Percentiles rank a stretch among this genome's conserved stretches.
phyloP scores from a whole-genome alignment of 2,888 invertebrate species.

The Eubasilissa splendida region DNA sequence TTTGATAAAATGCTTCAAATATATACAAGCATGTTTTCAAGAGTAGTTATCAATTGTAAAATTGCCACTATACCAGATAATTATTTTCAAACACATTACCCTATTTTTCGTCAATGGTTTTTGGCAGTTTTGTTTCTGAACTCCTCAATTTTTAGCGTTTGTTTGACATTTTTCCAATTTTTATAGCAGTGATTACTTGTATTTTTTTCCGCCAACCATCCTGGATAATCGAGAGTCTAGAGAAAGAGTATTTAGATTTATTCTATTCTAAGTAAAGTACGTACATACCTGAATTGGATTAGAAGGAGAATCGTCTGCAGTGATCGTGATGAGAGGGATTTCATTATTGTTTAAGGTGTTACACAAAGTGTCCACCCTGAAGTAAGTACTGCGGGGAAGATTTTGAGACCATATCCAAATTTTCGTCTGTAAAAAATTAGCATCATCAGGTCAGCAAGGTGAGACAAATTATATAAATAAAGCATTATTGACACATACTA shows the following conservation, averaged over 20 bases:
- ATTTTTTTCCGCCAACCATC: too few species aligned
- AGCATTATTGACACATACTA: constrained; percentile 23
- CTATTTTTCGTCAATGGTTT: too few species aligned
- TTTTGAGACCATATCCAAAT: constrained; percentile 74
- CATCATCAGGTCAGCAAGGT: constrained; percentile 74
- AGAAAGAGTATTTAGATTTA: background rate
- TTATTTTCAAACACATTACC: too few species aligned
- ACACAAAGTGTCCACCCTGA: constrained; percentile 79
- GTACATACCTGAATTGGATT: constrained; percentile 73
- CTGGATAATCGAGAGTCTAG: background rate
- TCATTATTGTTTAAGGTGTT: constrained; percentile 81
- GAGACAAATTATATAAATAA: background rate
- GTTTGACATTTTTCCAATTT: too few species aligned
- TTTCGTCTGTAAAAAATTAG: constrained; percentile 71
- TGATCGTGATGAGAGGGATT: constrained; percentile 84
- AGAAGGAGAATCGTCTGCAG: constrained; percentile 72
- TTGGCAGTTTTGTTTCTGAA: background rate
- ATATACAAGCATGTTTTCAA: too few species aligned
- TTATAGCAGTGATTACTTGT: too few species aligned
- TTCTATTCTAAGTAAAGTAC: background rate
- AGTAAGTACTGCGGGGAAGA: constrained; percentile 72
- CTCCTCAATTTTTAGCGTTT: background rate
- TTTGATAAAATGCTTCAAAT: too few species aligned
- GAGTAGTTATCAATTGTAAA: too few species aligned
- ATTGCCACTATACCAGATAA: too few species aligned